Evolutionary conservation across 2,797 vertebrate species (phyloP).

Genomic region (Poliocrania exsul): DNA sequence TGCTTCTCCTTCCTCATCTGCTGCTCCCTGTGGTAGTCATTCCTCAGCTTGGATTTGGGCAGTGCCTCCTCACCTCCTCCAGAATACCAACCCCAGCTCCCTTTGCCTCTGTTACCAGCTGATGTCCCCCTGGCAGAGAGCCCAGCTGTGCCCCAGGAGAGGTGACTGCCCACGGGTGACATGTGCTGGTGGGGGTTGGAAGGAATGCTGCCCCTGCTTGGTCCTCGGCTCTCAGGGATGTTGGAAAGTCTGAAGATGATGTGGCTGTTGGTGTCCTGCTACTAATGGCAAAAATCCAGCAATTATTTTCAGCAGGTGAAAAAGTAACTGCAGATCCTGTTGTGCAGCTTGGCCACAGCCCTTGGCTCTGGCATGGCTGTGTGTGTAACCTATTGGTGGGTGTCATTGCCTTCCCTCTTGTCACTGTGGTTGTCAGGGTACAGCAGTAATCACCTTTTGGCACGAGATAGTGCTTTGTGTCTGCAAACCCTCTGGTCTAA

Average conservation of each 20-base stretch:
- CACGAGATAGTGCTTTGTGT: neutral
- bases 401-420: neutral
- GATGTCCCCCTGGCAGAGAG: neutral
- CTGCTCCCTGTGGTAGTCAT: neutral
- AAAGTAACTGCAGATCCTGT: neutral
- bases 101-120: neutral
- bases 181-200: neutral
- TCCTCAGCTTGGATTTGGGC: neutral
- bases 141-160: neutral
- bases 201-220: neutral
- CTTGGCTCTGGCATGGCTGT: neutral
- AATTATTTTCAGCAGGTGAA: neutral
- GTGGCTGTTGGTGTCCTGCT: neutral
- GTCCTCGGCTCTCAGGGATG: neutral
- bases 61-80: neutral
- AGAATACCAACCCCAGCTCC: neutral
- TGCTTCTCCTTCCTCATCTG: neutral
- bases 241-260: neutral
- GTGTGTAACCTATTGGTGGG: neutral
- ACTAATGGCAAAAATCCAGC: neutral
- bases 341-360: neutral
- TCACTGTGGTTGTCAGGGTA: neutral
- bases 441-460: conserved; percentile 21
- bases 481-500: conserved; percentile 1
- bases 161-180: neutral